Conservation (phyloP, 2,797 vertebrate species). For the Pyrocephalus nanus region DNA sequence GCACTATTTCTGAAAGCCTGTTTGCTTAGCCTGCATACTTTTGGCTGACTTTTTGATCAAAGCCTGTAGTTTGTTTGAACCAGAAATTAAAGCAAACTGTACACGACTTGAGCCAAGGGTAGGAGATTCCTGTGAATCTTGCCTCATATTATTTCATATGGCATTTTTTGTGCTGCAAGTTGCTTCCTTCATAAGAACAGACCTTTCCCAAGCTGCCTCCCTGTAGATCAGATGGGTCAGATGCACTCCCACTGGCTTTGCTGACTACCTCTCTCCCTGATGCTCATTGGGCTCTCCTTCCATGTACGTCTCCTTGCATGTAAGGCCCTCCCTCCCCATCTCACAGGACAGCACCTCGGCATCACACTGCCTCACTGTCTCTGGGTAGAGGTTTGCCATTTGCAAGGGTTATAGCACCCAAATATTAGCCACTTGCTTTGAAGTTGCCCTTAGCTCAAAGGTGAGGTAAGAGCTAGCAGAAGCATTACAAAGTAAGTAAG, state of each 20-base stretch:
- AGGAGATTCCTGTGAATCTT: neutral
- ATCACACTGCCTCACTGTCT: fast-evolving
- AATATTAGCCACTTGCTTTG: neutral
- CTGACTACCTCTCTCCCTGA: neutral
- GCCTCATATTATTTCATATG: neutral
- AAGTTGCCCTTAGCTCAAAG: neutral
- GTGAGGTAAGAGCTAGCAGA: neutral
- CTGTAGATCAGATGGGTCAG: neutral
- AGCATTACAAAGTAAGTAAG: neutral
- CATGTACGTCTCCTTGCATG: fast-evolving
- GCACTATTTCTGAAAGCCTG: neutral
- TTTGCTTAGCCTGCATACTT: neutral
- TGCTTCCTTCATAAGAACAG: neutral
- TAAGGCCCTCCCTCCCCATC: neutral
- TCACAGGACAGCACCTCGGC: neutral
- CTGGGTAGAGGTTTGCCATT: neutral
- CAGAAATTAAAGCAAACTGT: neutral
- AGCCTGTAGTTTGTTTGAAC: neutral
- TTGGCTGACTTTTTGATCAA: neutral
- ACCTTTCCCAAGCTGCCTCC: neutral
- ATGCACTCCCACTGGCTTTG: neutral
- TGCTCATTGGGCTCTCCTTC: fast-evolving
- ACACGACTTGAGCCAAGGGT: neutral
- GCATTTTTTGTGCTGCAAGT: neutral
- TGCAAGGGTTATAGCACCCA: fast-evolving